A percentile compares a stretch with the other conserved stretches of the same genome.
These are phyloP conservation scores for Dromaius novaehollandiae DNA, from an alignment of 2,113 vertebrate genomes.

Conservation along the genomic window DNA sequence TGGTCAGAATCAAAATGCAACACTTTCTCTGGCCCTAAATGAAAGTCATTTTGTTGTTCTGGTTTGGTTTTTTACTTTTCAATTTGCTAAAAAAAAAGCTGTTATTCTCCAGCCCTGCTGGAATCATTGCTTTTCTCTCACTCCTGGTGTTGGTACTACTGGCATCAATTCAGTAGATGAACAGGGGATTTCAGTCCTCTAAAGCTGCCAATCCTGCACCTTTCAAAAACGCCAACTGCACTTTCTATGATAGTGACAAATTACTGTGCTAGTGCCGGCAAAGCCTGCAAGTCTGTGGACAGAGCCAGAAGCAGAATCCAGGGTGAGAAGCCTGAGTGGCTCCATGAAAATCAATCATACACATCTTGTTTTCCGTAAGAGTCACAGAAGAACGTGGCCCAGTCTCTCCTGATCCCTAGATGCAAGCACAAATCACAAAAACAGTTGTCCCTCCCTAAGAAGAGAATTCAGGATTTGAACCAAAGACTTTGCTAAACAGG, in stretches of 20 bases:
- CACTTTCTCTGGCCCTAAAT: neutral
- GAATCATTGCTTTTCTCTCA: neutral
- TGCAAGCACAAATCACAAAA: neutral
- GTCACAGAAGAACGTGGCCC: neutral
- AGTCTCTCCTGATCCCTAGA: neutral
- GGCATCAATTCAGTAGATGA: conserved; percentile 25
- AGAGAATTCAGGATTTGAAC: neutral
- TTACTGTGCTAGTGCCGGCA: neutral
- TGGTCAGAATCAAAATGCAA: neutral
- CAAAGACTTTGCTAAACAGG: neutral
- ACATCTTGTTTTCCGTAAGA: neutral
- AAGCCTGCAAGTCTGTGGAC: neutral
- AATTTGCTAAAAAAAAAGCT: neutral
- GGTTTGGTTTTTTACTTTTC: neutral
- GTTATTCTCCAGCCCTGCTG: conserved; percentile 22
- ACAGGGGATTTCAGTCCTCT: conserved; percentile 34
- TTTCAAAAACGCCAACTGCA: conserved; percentile 38
- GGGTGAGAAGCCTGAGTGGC: neutral
- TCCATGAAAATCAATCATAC: neutral
- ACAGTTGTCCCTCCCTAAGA: neutral
- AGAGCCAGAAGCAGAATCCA: neutral
- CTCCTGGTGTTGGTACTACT: neutral
- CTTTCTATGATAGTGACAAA: neutral
- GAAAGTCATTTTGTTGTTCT: neutral
- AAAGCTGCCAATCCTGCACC: conserved; percentile 25